Evolutionary conservation across 2,797 vertebrate genomes (phyloP), one percentile per base, ranked within the genome.

Genomic region (Huso huso): DNA sequence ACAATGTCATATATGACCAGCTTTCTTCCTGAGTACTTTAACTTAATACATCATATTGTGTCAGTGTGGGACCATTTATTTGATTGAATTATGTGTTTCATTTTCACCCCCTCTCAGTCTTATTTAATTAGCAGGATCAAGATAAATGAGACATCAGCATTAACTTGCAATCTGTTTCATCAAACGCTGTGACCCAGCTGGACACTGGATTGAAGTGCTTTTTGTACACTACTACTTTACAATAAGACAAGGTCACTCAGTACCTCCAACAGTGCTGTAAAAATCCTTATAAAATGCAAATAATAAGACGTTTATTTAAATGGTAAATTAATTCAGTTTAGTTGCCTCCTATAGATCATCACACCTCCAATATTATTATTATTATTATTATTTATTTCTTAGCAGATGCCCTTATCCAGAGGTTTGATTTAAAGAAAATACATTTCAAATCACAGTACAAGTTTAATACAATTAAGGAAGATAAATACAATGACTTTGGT

Each of bases 121-220:
- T 58, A 58, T 58, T 58, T 58, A 11, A 58, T 58, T 58, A 58
- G 55, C 55, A 58, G 15, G 15, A 58, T 58, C 10, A 58, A 58
- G 55, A 58, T 58, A 58, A 58, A 58, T 58, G 55, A 58, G 55
- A 58, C 15, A 13, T 58, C 55, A 58, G 55, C 12, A 58, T 58
- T 58, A 58, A 58, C 55, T 58, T 13, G 55, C 55, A 58, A 58
- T 58, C 55, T 58, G 55, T 58, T 58, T 58, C 12, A 58, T 58
- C 15, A 58, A 58, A 11, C 55, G 12, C 12, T 13, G 11, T 11
- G 55, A 58, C 55, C 15, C 55, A 58, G 55, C 12, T 58, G 55
- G 55, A 58, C 55, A 11, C 12, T 7, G 55, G 12, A n/a, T 7
- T 7, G 12, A n/a, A 11, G 12, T 58, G 55, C 3, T 12, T 58